phyloP scores from a whole-genome alignment of 1,140 invertebrate genomes.

The Pseudachorutes palmiensis region DNA sequence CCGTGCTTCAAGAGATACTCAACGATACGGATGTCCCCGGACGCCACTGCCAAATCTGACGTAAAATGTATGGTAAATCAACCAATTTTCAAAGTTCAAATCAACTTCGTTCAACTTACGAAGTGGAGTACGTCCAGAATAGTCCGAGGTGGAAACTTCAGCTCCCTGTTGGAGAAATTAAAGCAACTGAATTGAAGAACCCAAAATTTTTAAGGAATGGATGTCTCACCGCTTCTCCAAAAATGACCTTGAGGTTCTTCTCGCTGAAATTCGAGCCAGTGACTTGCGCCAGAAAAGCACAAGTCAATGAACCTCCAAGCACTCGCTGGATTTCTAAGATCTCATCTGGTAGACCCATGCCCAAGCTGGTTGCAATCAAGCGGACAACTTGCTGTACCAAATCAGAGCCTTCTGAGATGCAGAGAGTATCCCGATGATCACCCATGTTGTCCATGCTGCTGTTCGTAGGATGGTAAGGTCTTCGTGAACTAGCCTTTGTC shows the following conservation, averaged over 20 bases:
- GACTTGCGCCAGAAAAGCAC: conserved; percentile 58
- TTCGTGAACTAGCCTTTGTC: conserved; percentile 41
- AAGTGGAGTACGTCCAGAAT: conserved; percentile 63
- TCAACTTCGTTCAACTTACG: not conserved
- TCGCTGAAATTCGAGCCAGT: conserved; percentile 45
- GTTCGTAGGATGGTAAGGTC: not conserved
- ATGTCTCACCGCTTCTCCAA: conserved; percentile 31
- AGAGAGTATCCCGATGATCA: conserved; percentile 18
- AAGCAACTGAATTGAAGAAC: conserved; percentile 9
- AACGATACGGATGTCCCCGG: conserved; percentile 61
- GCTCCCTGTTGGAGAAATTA: conserved; percentile 55
- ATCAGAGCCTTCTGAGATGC: conserved; percentile 13
- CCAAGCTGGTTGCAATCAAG: conserved; percentile 56
- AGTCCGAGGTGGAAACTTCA: conserved; percentile 65
- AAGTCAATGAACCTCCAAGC: conserved; percentile 64
- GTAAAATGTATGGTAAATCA: not conserved
- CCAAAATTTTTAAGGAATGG: not conserved
- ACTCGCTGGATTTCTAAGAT: conserved; percentile 59
- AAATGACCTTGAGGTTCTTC: conserved; percentile 30
- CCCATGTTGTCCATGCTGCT: conserved; percentile 7
- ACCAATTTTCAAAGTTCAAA: not conserved
- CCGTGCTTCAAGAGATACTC: conserved; percentile 68
- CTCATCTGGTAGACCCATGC: conserved; percentile 59
- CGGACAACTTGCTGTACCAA: conserved; percentile 48
- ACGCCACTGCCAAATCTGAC: conserved; percentile 59